Evolutionary conservation across 1,140 invertebrate species (phyloP), one percentile per base, ranked within the genome.

Genomic region (Chrysomallon squamiferum): DNA sequence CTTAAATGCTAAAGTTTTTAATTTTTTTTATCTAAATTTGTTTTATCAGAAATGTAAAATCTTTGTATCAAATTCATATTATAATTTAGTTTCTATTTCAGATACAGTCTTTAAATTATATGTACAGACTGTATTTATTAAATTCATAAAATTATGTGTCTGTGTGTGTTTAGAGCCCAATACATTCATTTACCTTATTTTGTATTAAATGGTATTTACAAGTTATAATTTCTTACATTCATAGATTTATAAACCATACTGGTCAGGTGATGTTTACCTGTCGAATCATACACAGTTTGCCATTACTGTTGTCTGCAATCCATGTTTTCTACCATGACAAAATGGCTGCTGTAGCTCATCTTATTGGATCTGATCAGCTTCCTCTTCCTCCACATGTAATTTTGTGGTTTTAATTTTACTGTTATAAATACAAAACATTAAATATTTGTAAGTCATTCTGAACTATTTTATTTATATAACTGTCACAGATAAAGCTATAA

Each of bases 311-410:
- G 81, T 85, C 84, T 11, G 82, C 77, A 18, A 71, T 85, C 3
- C 84, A 85, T 66, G 77, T 84, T 33, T 84, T 82, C 61, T 82
- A 76, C 56, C 73, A 77, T 13, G 78, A 83, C 60, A 76, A 80
- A 33, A 83, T 85, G 79, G 69, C 75, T 25, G 78, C 77, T 47
- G 80, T 85, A 9, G 79, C 73, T 50, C 84, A 85, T 65, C 70
- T 84, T 22, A 72, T 85, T 25, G 81, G 82, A 22, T 73, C 77
- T 52, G 83, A 85, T 45, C 81, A 81, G 49, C 66, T 85, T 35
- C 84, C 84, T 22, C 61, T 72, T n/a, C 71, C 74, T 22, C 52
- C 63, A 20, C 76, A 80, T 74, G 83, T 82, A 59, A 71, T 59
- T 60, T 18, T n/a, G n/a, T 25, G 30, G 54, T 57, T 63, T 50